These are phyloP conservation scores for Litocranius walleri DNA, from an alignment of 2,113 vertebrate species.

Conservation along the genomic window DNA sequence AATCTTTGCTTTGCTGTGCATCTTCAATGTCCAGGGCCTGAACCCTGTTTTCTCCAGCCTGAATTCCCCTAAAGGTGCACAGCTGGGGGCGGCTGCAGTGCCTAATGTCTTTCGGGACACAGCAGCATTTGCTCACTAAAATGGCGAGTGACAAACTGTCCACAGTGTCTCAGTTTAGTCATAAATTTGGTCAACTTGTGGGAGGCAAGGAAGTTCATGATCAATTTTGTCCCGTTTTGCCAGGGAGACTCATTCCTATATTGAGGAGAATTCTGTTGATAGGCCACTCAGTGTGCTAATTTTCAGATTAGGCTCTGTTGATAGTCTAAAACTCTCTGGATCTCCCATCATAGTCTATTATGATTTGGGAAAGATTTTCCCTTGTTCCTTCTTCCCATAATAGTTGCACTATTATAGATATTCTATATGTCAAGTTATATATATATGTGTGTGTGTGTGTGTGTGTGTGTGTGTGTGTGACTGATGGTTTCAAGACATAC, in stretches of 20 bases:
- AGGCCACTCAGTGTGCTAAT: neutral
- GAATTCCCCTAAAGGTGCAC: neutral
- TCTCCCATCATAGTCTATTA: neutral
- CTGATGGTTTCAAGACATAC: neutral
- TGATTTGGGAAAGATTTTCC: neutral
- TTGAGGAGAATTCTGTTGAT: neutral
- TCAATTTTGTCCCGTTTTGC: neutral
- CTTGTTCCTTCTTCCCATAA: neutral
- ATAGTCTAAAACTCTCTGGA: neutral
- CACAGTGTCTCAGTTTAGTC: neutral
- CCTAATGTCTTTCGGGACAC: neutral
- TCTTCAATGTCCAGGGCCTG: neutral
- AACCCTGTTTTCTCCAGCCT: neutral
- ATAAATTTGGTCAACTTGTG: neutral
- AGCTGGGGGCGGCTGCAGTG: fast-evolving
- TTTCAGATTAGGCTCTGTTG: neutral
- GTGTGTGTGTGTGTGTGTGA: neutral
- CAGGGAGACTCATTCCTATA: neutral
- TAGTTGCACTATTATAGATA: neutral
- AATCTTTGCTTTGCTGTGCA: neutral
- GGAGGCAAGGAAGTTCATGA: neutral
- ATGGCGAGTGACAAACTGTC: neutral
- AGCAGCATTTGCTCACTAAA: neutral
- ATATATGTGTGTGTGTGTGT: no score
- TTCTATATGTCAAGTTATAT: neutral